Percentiles rank a stretch among this genome's conserved stretches.
phyloP scores from a whole-genome alignment of 1,140 invertebrate species.

The Hyphantria cunea region DNA sequence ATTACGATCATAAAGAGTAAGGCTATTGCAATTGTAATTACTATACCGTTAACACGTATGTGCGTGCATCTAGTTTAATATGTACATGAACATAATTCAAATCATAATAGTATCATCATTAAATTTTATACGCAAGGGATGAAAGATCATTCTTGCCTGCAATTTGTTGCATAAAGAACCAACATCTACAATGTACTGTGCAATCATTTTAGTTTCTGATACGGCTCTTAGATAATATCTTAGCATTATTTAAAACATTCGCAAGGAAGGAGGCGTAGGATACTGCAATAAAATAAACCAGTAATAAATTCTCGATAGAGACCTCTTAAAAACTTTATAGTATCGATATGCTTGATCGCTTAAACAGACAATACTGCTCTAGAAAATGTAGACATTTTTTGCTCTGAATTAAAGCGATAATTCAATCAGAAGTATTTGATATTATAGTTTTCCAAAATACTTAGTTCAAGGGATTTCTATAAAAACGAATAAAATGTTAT shows the following conservation, averaged over 20 bases:
- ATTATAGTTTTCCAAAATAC: constrained; percentile 8
- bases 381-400: constrained; percentile 8
- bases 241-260: constrained; percentile 53
- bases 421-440: constrained; percentile 24
- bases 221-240: constrained; percentile 53
- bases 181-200: constrained; percentile 10
- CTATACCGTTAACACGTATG: constrained; percentile 11
- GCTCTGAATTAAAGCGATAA: no score
- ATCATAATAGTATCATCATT: neutral
- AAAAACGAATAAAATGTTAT: constrained; percentile 27
- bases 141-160: constrained; percentile 2
- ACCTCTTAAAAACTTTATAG: no score
- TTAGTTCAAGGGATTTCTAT: constrained; percentile 16
- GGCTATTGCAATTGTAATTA: constrained; percentile 18
- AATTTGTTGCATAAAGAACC: constrained; percentile 5
- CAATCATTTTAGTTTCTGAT: constrained; percentile 18
- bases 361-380: constrained; percentile 49
- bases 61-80: neutral
- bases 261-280: constrained; percentile 52
- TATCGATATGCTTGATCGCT: constrained; percentile 46
- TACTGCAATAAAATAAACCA: constrained; percentile 41
- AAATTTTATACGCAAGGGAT: neutral
- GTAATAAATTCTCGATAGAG: constrained; percentile 50
- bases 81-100: constrained; percentile 5
- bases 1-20: constrained; percentile 1